phyloP scores from a whole-genome alignment of 2,888 invertebrate species.

The Leucophenga maculata region DNA sequence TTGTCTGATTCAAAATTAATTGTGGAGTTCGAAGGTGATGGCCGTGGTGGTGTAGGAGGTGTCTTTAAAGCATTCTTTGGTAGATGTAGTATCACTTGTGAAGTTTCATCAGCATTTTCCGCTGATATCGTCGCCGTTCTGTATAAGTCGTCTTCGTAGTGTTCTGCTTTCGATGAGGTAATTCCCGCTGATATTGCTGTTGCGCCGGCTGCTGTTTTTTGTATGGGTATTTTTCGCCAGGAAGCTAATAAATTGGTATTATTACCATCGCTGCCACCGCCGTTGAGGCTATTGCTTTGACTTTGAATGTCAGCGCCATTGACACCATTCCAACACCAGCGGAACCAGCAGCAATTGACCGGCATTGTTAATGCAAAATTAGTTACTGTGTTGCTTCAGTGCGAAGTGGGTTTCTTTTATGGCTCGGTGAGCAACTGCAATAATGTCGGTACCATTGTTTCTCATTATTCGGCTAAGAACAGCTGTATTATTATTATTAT shows the following conservation, averaged over 20 bases:
- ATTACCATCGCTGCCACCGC: background rate
- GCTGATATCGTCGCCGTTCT: background rate
- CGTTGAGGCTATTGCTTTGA: no score
- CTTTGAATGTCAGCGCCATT: no score
- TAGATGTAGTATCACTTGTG: no score
- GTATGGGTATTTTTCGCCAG: background rate
- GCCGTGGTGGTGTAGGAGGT: background rate
- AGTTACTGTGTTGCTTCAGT: no score
- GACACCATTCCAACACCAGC: background rate
- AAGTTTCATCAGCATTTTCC: background rate
- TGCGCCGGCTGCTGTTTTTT: background rate
- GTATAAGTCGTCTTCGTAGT: background rate
- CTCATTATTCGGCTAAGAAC: no score
- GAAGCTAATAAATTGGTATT: background rate
- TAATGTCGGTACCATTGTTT: no score
- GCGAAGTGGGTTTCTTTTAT: no score
- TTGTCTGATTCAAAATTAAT: background rate
- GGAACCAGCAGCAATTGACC: slow-evolving; percentile 1
- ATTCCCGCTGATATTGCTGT: background rate
- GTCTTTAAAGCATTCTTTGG: no score
- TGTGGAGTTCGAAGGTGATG: background rate
- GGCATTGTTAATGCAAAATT: background rate
- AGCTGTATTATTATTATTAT: background rate
- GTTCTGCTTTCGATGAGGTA: background rate
- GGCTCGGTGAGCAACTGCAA: no score